Evolutionary conservation across 2,888 invertebrate species (phyloP).

Genomic region (Druceiella hillmani): DNA sequence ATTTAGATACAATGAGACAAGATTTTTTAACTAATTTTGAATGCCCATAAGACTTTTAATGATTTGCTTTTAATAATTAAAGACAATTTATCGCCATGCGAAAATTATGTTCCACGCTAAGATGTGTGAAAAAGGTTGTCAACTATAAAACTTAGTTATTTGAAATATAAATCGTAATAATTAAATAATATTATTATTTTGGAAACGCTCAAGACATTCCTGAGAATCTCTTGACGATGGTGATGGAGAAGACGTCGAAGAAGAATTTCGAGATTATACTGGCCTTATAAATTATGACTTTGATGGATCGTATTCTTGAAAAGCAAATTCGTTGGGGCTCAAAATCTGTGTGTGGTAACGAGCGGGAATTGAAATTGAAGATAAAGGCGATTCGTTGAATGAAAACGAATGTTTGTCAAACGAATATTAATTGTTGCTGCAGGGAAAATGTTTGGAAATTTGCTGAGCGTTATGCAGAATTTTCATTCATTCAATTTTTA

Average conservation of each 20-base stretch:
- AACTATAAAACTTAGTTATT: neutral
- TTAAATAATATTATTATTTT: conserved; percentile 1
- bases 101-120: neutral
- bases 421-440: no score
- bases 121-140: neutral
- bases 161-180: neutral
- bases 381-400: neutral
- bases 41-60: neutral
- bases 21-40: neutral
- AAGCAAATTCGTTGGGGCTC: neutral
- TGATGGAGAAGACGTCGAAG: neutral
- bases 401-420: neutral
- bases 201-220: neutral
- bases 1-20: neutral
- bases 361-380: neutral
- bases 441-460: neutral
- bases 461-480: neutral
- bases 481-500: no score
- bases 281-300: neutral
- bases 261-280: neutral
- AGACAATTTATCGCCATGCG: neutral
- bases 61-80: neutral
- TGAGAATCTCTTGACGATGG: neutral
- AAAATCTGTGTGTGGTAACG: neutral
- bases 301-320: no score